A percentile compares a stretch with the other conserved stretches of the same genome.
Conservation (phyloP, 92 coral and sea anemone genomes). For the Pocillopora meandrina region DNA sequence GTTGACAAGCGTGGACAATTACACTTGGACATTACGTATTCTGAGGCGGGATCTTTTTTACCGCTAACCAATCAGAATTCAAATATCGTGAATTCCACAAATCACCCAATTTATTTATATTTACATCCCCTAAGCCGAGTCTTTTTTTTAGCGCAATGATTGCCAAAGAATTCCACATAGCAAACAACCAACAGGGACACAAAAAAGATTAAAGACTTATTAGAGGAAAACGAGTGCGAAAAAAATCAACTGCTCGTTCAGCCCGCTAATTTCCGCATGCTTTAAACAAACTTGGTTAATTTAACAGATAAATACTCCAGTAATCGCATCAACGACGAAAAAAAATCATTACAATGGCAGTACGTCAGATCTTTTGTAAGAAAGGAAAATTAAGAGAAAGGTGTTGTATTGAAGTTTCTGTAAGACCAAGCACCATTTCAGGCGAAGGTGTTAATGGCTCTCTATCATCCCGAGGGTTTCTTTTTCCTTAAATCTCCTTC, state of each 20-base stretch:
- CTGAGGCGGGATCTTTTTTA: conserved; percentile 50
- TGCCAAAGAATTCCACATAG: background rate
- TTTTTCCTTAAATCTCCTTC: background rate
- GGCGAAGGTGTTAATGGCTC: conserved; percentile 33
- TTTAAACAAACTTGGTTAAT: conserved; percentile 34
- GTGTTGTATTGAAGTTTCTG: background rate
- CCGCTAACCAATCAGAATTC: conserved; percentile 60
- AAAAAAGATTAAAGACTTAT: background rate
- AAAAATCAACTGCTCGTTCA: background rate
- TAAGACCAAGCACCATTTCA: conserved; percentile 16
- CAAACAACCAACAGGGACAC: background rate
- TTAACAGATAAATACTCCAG: conserved; percentile 33
- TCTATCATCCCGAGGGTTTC: background rate
- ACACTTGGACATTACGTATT: conserved; percentile 61
- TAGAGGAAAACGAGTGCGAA: background rate
- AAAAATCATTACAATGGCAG: conserved; percentile 17
- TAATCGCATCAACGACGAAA: conserved; percentile 34
- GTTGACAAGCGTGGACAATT: conserved; percentile 70
- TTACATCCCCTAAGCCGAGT: conserved; percentile 9
- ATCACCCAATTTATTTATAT: conserved; percentile 54
- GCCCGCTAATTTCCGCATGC: conserved; percentile 11
- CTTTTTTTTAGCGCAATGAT: background rate
- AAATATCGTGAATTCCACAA: conserved; percentile 50
- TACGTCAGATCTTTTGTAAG: conserved; percentile 30
- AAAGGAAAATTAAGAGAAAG: conserved; percentile 18